Percentiles rank a stretch among this genome's conserved stretches.
Evolutionary conservation across 2,888 invertebrate genomes (phyloP).

Genomic region (Drosophila pseudotalamancana): DNA sequence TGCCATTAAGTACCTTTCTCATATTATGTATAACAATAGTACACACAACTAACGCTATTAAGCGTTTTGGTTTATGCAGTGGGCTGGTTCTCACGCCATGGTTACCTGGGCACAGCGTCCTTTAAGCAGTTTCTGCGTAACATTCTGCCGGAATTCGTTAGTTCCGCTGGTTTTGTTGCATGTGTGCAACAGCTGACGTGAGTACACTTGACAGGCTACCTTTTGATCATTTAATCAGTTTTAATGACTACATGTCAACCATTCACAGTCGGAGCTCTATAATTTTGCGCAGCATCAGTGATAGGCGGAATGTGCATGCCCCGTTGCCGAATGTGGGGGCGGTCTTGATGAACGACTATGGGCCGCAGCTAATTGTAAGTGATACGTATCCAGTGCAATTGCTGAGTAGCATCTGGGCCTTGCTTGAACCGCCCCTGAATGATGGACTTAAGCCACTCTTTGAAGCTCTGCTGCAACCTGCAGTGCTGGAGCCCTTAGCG

Average conservation of each 20-base stretch:
- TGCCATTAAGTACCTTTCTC: background rate
- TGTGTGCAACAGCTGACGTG: conserved; percentile 75
- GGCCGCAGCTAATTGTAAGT: conserved; percentile 81
- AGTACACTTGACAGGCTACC: conserved; percentile 41
- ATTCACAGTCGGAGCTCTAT: conserved; percentile 74
- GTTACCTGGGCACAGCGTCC: conserved; percentile 44
- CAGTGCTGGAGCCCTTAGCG: conserved; percentile 72
- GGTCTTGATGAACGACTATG: conserved; percentile 74
- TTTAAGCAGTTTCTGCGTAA: conserved; percentile 75
- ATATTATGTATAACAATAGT: conserved; percentile 59
- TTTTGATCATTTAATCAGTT: conserved; percentile 15
- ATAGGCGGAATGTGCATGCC: conserved; percentile 81
- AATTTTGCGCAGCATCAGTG: conserved; percentile 67
- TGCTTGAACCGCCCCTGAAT: conserved; percentile 66
- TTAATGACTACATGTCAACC: conserved; percentile 31
- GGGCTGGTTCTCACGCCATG: conserved; percentile 69
- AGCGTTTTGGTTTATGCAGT: conserved; percentile 78
- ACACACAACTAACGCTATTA: conserved; percentile 82
- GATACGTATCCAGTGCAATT: conserved; percentile 81
- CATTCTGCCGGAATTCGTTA: conserved; percentile 78
- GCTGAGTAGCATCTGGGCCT: conserved; percentile 76
- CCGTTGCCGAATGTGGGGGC: conserved; percentile 82
- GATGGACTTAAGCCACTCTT: conserved; percentile 62
- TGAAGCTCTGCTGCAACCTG: conserved; percentile 66
- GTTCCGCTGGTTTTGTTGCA: conserved; percentile 69